Conservation (phyloP, 2,888 invertebrate species). For the Archips xylosteana region DNA sequence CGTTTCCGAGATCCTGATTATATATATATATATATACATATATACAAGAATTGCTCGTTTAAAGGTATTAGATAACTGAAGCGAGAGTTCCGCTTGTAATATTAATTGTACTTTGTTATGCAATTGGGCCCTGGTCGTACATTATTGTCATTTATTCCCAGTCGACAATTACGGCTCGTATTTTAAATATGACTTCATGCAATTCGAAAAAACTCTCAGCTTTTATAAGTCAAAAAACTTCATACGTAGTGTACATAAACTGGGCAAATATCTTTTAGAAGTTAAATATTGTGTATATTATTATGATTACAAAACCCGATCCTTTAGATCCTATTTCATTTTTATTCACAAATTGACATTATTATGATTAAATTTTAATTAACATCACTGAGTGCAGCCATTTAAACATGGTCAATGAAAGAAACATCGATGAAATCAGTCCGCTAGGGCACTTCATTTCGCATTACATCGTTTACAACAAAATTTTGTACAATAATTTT, state of each 20-base stretch:
- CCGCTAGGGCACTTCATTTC: neutral
- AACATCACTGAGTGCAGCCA: neutral
- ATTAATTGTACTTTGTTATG: too few species aligned
- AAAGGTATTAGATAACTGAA: too few species aligned
- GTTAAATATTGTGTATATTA: neutral
- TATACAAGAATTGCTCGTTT: too few species aligned
- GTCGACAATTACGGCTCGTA: too few species aligned
- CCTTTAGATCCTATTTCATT: neutral
- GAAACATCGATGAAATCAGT: neutral
- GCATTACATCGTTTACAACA: neutral
- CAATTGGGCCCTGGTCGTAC: too few species aligned
- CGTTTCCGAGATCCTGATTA: too few species aligned
- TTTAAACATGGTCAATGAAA: neutral
- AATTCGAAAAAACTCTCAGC: neutral
- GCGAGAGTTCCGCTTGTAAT: too few species aligned
- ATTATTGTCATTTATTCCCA: too few species aligned
- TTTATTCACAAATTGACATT: too few species aligned
- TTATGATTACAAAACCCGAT: too few species aligned
- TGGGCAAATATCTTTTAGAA: neutral
- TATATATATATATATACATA: too few species aligned
- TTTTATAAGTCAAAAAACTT: neutral
- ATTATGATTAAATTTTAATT: neutral
- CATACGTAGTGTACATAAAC: neutral
- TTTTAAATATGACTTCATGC: neutral
- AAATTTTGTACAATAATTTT: neutral